phyloP scores from a whole-genome alignment of 2,113 vertebrate species.

The Tiliqua scincoides region DNA sequence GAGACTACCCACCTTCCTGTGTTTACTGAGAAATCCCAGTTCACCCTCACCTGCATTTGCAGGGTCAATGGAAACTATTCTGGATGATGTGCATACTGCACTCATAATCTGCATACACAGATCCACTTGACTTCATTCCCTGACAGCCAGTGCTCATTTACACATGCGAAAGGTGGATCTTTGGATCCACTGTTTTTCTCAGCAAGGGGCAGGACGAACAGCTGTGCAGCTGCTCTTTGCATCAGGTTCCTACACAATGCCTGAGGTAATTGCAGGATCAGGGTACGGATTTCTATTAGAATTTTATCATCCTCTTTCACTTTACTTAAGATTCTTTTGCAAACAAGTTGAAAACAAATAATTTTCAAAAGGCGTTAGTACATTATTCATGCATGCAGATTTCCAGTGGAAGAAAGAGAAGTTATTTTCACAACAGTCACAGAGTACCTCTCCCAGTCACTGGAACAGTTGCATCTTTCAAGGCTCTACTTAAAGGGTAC shows the following conservation, averaged over 20 bases:
- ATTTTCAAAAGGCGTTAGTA: background rate
- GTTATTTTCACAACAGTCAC: constrained; percentile 54
- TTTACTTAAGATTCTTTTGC: constrained; percentile 1
- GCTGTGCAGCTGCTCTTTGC: background rate
- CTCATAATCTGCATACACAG: background rate
- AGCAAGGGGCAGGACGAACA: background rate
- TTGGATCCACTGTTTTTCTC: background rate
- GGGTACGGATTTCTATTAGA: background rate
- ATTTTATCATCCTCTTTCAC: background rate
- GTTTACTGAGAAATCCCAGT: background rate
- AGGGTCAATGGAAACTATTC: background rate
- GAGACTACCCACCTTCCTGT: background rate
- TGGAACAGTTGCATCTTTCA: constrained; percentile 61
- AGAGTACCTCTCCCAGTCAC: constrained; percentile 61
- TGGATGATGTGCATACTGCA: background rate
- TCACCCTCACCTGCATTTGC: background rate
- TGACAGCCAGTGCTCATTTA: background rate
- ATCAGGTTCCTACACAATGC: background rate
- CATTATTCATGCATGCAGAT: background rate
- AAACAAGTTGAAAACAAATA: background rate
- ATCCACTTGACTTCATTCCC: background rate
- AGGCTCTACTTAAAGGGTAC: constrained; percentile 61
- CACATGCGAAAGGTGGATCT: background rate
- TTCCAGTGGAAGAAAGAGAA: constrained; percentile 58
- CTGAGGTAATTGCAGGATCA: background rate